phyloP scores from a whole-genome alignment of 2,888 invertebrate genomes.

The Pseudococcus longispinus region DNA sequence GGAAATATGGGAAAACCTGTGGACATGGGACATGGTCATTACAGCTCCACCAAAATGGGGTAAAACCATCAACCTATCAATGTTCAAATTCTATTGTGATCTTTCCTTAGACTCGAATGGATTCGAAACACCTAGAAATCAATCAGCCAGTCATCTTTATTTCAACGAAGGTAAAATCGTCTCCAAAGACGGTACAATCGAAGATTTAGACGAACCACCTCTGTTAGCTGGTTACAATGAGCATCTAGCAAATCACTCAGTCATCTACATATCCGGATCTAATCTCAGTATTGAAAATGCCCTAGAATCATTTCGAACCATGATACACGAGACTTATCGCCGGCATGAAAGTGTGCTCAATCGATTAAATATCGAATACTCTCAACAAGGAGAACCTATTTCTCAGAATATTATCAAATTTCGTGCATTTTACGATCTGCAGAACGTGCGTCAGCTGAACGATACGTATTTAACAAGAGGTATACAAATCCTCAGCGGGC shows the following conservation, averaged over 20 bases:
- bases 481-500: not conserved
- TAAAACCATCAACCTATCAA: not conserved
- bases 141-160: not conserved
- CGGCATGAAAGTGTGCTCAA: not conserved
- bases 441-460: not conserved
- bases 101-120: not conserved
- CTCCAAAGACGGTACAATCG: not conserved
- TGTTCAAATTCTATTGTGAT: not conserved
- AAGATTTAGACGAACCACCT: not conserved
- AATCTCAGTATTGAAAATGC: not conserved
- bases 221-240: not conserved
- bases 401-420: not conserved
- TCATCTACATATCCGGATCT: not conserved
- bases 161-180: not conserved
- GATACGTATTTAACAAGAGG: not conserved
- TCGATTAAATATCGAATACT: not conserved
- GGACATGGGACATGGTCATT: not conserved
- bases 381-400: not conserved
- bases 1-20: not conserved
- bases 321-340: not conserved
- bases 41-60: not conserved
- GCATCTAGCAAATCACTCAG: not conserved
- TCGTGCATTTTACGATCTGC: not conserved
- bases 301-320: not conserved
- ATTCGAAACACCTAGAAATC: not conserved